Base-by-base conservation (phyloP, 2,113 vertebrate genomes). In the Lamprologus callipterus region DNA sequence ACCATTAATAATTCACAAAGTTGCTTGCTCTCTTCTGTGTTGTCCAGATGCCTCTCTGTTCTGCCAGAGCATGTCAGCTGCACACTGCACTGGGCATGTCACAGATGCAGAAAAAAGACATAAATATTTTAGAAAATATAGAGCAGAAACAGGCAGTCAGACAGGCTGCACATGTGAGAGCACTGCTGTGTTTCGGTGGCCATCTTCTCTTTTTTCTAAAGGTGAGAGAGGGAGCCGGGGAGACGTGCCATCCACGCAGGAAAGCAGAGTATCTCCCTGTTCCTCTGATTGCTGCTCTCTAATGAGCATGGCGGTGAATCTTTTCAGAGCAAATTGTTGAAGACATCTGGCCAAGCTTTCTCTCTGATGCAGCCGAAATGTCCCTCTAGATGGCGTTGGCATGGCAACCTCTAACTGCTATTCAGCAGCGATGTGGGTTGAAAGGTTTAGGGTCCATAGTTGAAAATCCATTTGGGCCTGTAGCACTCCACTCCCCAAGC, bases 291-390 rank as follows among this genome's bases (percentile, higher is more conserved):
- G 97, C 97, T 97, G 97, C 97, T 97, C 97, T 95, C 96, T 98
- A 97, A 98, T 97, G 98, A 98, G 97, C 95, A 96, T 97, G 96
- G 97, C 95, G 96, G 95, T 95, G 95, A 97, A 97, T 97, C 97
- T 98, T 99, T 99, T 98, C 97, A 97, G 96, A 97, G 97, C 96
- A 98, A 98, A 98, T 99, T 98, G 97, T 98, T 98, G 98, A 98
- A 98, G 98, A 98, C 97, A 99, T 99, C 98, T 98, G 97, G 97
- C 97, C 97, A 98, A 96, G 97, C 97, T 98, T 98, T 98, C 97
- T 97, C 96, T 95, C 94, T 95, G 96, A 98, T 96, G 94, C 97
- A 93, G 96, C 96, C 96, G 96, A 98, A 97, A 98, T 92, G 97
- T 98, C 97, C 97, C 97, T 98, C 95, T 97, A 96, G 96, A 97